These are phyloP conservation scores for Coremacera marginata DNA, from an alignment of 2,888 invertebrate species.

Conservation along the genomic window DNA sequence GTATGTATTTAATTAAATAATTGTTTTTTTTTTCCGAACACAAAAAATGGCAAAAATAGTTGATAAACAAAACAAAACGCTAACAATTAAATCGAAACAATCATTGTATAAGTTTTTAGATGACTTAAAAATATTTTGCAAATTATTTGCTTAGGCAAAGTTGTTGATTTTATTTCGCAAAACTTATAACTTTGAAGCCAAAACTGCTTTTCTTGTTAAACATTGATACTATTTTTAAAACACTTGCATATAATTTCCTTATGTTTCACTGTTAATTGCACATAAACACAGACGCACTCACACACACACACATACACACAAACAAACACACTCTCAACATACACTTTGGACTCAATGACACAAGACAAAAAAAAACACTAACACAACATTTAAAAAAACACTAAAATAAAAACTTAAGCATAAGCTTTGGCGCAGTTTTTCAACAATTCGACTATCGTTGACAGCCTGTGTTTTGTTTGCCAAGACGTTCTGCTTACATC, in stretches of 20 bases:
- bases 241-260: not conserved
- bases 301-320: not conserved
- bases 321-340: too few species aligned
- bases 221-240: too few species aligned
- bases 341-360: not conserved
- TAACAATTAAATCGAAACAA: not conserved
- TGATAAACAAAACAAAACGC: not conserved
- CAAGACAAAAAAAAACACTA: not conserved
- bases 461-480: not conserved
- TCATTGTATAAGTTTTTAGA: not conserved
- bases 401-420: not conserved
- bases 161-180: slow-evolving; percentile 14
- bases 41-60: slow-evolving; percentile 21
- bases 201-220: not conserved
- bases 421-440: not conserved
- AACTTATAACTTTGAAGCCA: not conserved
- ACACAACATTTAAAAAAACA: not conserved
- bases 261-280: slow-evolving; percentile 11
- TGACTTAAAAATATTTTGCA: not conserved
- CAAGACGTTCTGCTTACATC: not conserved
- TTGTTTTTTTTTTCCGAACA: slow-evolving; percentile 26
- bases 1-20: slow-evolving; percentile 1
- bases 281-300: slow-evolving; percentile 19
- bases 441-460: not conserved
- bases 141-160: slow-evolving; percentile 1